phyloP scores from a whole-genome alignment of 64 coral and sea anemone genomes.

The Hydrozoanthus tunicans region DNA sequence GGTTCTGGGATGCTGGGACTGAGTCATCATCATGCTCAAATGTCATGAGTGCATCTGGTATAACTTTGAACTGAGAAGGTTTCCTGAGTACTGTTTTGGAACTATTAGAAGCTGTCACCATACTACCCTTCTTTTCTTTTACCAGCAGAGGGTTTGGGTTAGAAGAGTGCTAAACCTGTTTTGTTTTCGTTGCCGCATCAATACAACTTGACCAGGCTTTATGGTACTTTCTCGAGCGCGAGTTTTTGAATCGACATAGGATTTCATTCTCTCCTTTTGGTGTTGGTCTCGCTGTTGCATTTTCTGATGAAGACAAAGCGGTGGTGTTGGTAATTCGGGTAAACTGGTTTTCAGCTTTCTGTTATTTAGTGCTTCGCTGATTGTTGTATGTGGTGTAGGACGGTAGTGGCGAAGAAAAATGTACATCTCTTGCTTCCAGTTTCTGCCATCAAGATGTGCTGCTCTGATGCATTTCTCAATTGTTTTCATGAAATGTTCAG shows the following conservation, averaged over 20 bases:
- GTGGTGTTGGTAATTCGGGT: background rate
- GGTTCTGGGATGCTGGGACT: background rate
- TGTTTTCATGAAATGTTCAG: slow-evolving; percentile 35
- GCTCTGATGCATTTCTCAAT: slow-evolving; percentile 36
- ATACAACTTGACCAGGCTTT: slow-evolving; percentile 24
- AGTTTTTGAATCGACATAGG: slow-evolving; percentile 2
- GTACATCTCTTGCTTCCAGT: slow-evolving; percentile 72
- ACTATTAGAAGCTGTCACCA: slow-evolving; percentile 54
- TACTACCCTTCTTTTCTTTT: slow-evolving; percentile 48
- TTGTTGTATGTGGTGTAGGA: slow-evolving; percentile 55
- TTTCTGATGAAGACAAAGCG: background rate
- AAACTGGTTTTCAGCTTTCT: background rate
- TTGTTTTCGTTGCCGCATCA: slow-evolving; percentile 8
- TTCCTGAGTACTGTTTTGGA: slow-evolving; percentile 31
- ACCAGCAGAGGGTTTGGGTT: slow-evolving; percentile 33
- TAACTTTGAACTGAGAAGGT: slow-evolving; percentile 38
- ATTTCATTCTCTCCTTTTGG: slow-evolving; percentile 2
- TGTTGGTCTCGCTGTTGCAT: slow-evolving; percentile 18
- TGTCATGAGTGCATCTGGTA: slow-evolving; percentile 23
- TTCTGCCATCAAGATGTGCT: slow-evolving; percentile 47
- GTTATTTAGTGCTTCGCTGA: slow-evolving; percentile 2
- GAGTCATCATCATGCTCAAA: slow-evolving; percentile 1
- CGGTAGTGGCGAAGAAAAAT: slow-evolving; percentile 64
- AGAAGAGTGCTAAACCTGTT: slow-evolving; percentile 29
- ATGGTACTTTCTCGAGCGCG: slow-evolving; percentile 16